Evolutionary conservation across 2,113 vertebrate species (phyloP).

Genomic region (Oreochromis niloticus): DNA sequence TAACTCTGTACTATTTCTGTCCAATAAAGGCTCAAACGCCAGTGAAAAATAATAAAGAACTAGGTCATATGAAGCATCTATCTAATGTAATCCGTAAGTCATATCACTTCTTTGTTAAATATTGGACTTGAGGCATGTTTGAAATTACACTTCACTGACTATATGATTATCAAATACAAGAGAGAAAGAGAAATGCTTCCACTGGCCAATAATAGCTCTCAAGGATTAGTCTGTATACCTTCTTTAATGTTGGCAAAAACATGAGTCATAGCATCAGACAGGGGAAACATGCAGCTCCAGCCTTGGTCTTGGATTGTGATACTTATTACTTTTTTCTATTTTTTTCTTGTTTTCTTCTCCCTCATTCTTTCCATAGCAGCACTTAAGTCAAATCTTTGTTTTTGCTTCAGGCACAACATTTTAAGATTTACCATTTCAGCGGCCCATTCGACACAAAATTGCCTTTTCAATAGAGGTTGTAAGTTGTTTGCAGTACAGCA

Average conservation of each 20-base stretch:
- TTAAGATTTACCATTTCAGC: slow-evolving; percentile 4
- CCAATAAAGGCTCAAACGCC: not conserved
- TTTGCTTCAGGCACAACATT: slow-evolving; percentile 24
- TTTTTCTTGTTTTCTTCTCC: not conserved
- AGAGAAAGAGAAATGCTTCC: not conserved
- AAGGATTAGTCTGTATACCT: not conserved
- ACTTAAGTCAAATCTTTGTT: slow-evolving; percentile 26
- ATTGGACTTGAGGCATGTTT: not conserved
- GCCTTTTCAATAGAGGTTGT: not conserved
- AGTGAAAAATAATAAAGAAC: not conserved
- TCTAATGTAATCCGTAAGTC: not conserved
- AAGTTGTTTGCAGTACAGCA: slow-evolving; percentile 9
- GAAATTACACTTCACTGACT: not conserved
- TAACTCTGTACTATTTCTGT: not conserved
- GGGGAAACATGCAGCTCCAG: not conserved
- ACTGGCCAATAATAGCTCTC: not conserved
- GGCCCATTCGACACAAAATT: not conserved
- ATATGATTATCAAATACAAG: not conserved
- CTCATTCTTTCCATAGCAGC: not conserved
- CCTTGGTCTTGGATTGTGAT: not conserved
- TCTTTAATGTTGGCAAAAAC: not conserved
- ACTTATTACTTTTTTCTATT: not conserved
- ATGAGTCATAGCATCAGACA: not conserved
- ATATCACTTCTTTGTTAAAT: not conserved
- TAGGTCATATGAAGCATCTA: not conserved